Evolutionary conservation across 2,113 vertebrate species (phyloP), one percentile per base, ranked within the genome.

Genomic region (Gnathonemus echidnorhynchus): DNA sequence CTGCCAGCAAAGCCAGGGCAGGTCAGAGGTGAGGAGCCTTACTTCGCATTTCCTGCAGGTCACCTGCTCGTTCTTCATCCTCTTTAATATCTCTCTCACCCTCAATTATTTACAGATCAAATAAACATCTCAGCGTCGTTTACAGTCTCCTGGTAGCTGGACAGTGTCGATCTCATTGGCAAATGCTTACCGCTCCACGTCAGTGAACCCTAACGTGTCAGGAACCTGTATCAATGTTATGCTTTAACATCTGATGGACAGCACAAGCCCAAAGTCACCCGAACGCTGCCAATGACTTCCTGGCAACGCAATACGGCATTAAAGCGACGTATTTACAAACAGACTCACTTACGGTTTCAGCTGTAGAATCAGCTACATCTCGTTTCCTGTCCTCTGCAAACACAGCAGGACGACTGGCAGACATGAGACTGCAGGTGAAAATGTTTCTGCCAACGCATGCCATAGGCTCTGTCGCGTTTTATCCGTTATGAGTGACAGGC

Each of bases 1-100:
- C 49, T 3, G 0, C 45, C 50, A 6, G 93, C 90, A 86, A 89
- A 39, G 89, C 88, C 0, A 15, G 70, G 49, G 50, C 24, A 13
- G 5, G 2, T 86, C 42, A 77, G 87, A 94, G 95, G 94, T 95
- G 89, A 88, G 85, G 52, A 2, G 1, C 8, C 7, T 52, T 87
- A 56, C 50, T 87, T 8, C 13, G 5, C 39, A 48, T 21, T 11
- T 84, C 80, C 77, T 80, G 39, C 39, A 42, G 39, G 19, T 1
- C 46, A 85, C 15, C 35, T 77, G 27, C 27, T 77, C 31, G 13
- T 7, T 39, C 5, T 77, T 39, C 27, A 77, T 39, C 27, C 31
- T 77, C 11, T 77, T 39, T 77, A 7, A 35, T 17, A 2, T 70
- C 24, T 70, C 27, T 70, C 11, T 70, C 66, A 27, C 66, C 70